phyloP scores from a whole-genome alignment of 2,113 vertebrate genomes.

The Dryoscopus gambensis region DNA sequence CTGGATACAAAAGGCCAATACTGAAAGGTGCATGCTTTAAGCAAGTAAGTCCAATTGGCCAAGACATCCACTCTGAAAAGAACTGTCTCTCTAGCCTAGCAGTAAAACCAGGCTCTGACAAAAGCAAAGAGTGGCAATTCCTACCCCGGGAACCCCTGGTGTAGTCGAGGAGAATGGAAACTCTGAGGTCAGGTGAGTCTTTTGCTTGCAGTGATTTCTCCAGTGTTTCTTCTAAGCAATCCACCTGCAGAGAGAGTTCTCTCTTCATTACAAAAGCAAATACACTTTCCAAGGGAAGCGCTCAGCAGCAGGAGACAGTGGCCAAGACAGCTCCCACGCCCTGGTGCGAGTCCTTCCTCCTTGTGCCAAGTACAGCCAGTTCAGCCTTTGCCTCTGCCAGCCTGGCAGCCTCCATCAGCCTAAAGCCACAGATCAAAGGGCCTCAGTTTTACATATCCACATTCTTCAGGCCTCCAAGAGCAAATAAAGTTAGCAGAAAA shows the following conservation, averaged over 20 bases:
- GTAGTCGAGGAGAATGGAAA: slow-evolving; percentile 91
- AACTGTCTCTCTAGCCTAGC: not conserved
- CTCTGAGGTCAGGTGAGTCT: slow-evolving; percentile 72
- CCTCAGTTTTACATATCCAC: not conserved
- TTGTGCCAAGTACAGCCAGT: not conserved
- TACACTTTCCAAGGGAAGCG: not conserved
- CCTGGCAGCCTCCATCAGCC: not conserved
- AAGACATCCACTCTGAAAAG: not conserved
- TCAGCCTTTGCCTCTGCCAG: not conserved
- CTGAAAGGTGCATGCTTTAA: not conserved
- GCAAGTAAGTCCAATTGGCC: not conserved
- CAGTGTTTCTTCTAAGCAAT: slow-evolving; percentile 87
- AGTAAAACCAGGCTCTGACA: not conserved
- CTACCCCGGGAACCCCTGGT: slow-evolving; percentile 92
- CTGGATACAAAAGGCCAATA: not conserved
- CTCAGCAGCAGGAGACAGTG: not conserved
- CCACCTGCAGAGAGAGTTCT: slow-evolving; percentile 76
- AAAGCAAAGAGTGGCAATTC: accelerated
- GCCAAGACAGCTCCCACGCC: not conserved
- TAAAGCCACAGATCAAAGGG: not conserved
- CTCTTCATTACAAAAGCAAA: not conserved
- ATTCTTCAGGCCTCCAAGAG: not conserved
- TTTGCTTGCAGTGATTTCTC: slow-evolving; percentile 72
- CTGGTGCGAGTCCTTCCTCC: not conserved
- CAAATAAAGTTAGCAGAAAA: not conserved